Percentiles rank a stretch among this genome's conserved stretches.
phyloP scores from a whole-genome alignment of 2,888 invertebrate species.

The Drosophila fungiperda region DNA sequence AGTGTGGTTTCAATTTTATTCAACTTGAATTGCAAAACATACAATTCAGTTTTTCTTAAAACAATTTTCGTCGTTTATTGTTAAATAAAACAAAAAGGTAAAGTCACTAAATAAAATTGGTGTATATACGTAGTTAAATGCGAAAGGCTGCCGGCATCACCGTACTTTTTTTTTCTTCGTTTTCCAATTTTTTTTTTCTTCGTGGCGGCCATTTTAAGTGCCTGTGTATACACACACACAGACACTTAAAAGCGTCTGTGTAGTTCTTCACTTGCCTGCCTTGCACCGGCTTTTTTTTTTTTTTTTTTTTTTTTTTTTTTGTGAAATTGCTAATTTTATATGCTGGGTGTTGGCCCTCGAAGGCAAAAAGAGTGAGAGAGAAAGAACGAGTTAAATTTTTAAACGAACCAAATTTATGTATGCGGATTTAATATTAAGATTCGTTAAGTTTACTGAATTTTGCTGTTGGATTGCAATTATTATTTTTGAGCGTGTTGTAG shows the following conservation, averaged over 20 bases:
- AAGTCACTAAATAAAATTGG: constrained; percentile 14
- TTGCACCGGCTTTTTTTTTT: constrained; percentile 56
- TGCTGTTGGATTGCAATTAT: background rate
- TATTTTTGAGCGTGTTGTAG: background rate
- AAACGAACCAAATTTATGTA: background rate
- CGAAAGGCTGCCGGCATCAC: constrained; percentile 40
- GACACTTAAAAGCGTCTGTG: constrained; percentile 11
- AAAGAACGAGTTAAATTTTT: background rate
- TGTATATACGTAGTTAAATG: background rate
- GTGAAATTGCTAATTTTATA: constrained; percentile 38
- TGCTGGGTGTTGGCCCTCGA: constrained; percentile 48
- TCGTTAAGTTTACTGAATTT: background rate
- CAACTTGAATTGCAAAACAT: constrained; percentile 48
- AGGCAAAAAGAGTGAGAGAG: background rate
- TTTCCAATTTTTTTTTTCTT: constrained; percentile 23
- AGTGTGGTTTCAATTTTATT: constrained; percentile 50
- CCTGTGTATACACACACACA: constrained; percentile 42
- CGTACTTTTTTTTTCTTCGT: constrained; percentile 21
- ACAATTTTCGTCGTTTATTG: constrained; percentile 46
- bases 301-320: constrained; percentile 25
- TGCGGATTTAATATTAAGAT: background rate
- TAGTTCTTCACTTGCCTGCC: constrained; percentile 44
- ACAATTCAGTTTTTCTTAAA: constrained; percentile 43
- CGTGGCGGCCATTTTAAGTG: constrained; percentile 63
- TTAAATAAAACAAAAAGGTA: constrained; percentile 63